phyloP scores from a whole-genome alignment of 2,888 invertebrate genomes.

The Nebria brevicollis region DNA sequence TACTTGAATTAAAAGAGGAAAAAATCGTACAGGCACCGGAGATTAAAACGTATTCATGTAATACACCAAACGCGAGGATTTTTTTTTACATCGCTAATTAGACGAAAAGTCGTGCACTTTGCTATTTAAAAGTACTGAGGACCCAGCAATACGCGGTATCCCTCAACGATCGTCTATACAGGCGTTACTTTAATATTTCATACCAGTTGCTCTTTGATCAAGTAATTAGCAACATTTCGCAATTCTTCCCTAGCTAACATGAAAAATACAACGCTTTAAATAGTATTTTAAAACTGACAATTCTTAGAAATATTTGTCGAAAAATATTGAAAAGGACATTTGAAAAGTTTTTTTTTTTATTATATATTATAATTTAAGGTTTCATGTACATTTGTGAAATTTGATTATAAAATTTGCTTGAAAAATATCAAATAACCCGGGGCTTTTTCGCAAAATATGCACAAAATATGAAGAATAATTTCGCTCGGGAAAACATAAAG shows the following conservation, averaged over 20 bases:
- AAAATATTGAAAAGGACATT: background rate
- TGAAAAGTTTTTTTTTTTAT: too few relatives aligned
- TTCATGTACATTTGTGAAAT: too few relatives aligned
- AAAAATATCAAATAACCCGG: too few relatives aligned
- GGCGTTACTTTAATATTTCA: slow-evolving; percentile 9
- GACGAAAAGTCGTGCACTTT: background rate
- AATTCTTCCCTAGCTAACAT: too few relatives aligned
- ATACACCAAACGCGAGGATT: background rate
- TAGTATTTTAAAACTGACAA: background rate
- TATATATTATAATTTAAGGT: too few relatives aligned
- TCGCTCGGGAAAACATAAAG: too few relatives aligned
- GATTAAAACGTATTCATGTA: slow-evolving; percentile 9
- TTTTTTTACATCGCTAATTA: background rate
- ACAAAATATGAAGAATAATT: too few relatives aligned
- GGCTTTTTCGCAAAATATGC: too few relatives aligned
- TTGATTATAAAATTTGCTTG: too few relatives aligned
- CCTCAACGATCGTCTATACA: background rate
- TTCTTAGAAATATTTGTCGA: background rate
- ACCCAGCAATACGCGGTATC: background rate
- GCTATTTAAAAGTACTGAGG: slow-evolving; percentile 9
- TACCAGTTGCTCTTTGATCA: slow-evolving; percentile 10
- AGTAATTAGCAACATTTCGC: background rate
- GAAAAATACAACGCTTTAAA: too few relatives aligned
- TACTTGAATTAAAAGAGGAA: background rate
- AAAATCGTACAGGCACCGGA: slow-evolving; percentile 10